Evolutionary conservation across 2,888 invertebrate genomes (phyloP).

Genomic region (Cheilosia variabilis): DNA sequence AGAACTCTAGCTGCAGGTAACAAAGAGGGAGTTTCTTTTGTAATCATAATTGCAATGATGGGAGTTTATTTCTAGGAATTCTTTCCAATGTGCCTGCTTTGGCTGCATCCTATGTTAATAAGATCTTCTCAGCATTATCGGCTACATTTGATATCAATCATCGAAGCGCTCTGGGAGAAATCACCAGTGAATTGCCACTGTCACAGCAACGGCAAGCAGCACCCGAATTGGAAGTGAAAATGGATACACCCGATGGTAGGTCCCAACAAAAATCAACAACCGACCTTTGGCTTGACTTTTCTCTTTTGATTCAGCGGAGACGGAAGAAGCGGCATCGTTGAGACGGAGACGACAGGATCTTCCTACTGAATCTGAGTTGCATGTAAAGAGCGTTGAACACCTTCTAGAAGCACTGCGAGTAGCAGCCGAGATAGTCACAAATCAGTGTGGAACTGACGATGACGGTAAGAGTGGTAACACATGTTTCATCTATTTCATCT

Average conservation of each 20-base stretch:
- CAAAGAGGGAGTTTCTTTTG: constrained; percentile 7
- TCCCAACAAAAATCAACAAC: not conserved
- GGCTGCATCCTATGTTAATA: constrained; percentile 84
- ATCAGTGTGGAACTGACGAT: constrained; percentile 86
- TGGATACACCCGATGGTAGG: constrained; percentile 77
- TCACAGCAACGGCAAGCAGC: constrained; percentile 27
- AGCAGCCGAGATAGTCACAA: constrained; percentile 89
- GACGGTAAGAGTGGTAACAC: constrained; percentile 84
- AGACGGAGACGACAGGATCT: constrained; percentile 79
- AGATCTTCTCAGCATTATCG: constrained; percentile 85
- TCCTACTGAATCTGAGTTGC: constrained; percentile 83
- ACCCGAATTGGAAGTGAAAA: constrained; percentile 77
- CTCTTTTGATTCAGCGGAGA: constrained; percentile 72
- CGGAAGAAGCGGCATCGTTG: constrained; percentile 78
- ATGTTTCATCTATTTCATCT: too few relatives aligned
- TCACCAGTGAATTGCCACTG: constrained; percentile 71
- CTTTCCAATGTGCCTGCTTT: constrained; percentile 85
- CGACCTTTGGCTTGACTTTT: not conserved
- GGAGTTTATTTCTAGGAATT: constrained; percentile 81
- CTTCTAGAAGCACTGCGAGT: constrained; percentile 88
- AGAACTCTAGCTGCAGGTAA: constrained; percentile 85
- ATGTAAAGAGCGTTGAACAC: constrained; percentile 84
- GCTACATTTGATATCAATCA: constrained; percentile 85
- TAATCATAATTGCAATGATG: too few relatives aligned
- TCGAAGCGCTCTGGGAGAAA: constrained; percentile 83